Conservation (phyloP, 1,140 invertebrate genomes). For the Odontomachus brunneus region DNA sequence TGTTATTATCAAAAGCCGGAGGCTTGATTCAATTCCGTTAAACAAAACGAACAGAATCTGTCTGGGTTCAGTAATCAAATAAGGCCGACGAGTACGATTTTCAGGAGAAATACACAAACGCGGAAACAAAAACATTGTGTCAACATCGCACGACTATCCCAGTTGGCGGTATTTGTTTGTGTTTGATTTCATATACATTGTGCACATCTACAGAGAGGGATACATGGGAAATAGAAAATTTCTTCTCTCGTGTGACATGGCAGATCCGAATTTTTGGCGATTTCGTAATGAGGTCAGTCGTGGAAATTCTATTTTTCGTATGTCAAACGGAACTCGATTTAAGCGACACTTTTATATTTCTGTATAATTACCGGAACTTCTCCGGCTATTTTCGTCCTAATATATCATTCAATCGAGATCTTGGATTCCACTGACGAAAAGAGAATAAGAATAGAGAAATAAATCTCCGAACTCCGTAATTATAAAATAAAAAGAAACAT, state of each 20-base stretch:
- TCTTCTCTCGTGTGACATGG: constrained; percentile 28
- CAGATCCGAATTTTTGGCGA: background rate
- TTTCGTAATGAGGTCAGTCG: too few species aligned
- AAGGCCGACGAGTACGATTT: constrained; percentile 46
- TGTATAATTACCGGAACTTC: too few species aligned
- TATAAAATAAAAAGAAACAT: too few species aligned
- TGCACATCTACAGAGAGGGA: background rate
- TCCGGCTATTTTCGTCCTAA: too few species aligned
- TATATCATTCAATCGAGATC: too few species aligned
- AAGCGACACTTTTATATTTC: too few species aligned
- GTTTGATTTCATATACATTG: constrained; percentile 14
- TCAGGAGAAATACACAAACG: constrained; percentile 24
- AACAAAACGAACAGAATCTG: constrained; percentile 20
- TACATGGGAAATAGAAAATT: constrained; percentile 20
- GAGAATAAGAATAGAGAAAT: too few species aligned
- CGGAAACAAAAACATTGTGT: constrained; percentile 1
- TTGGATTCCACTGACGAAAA: too few species aligned
- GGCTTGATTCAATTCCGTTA: constrained; percentile 14
- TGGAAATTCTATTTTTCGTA: too few species aligned
- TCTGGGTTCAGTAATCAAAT: constrained; percentile 43
- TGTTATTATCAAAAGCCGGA: too few species aligned
- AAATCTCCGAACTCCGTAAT: too few species aligned
- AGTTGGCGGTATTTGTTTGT: constrained; percentile 43
- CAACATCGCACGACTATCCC: constrained; percentile 43
- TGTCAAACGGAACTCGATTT: too few species aligned